A percentile compares a stretch with the other conserved stretches of the same genome.
Conservation (phyloP, 2,797 vertebrate species). For the Darevskia nairensis region DNA sequence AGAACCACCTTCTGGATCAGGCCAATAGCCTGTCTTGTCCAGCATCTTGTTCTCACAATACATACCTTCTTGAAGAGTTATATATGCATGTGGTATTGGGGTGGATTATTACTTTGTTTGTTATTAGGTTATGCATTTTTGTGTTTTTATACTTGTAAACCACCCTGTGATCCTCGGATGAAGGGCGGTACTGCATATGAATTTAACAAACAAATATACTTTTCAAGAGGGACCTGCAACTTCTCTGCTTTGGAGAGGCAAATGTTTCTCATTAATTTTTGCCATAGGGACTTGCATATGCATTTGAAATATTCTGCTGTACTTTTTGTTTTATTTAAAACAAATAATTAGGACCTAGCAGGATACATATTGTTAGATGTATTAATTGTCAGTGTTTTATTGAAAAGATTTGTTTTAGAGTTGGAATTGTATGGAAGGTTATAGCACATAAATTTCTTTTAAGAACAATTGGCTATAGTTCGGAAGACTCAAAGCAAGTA, state of each 20-base stretch:
- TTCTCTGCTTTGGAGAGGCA: neutral
- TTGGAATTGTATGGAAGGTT: conserved; percentile 22
- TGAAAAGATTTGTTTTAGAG: conserved; percentile 23
- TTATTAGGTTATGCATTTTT: too few relatives aligned
- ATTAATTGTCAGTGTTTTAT: conserved; percentile 21
- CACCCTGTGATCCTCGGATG: too few relatives aligned
- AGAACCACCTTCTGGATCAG: too few relatives aligned
- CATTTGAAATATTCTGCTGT: conserved; percentile 8
- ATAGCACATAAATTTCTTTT: neutral
- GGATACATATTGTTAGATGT: neutral
- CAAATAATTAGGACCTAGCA: conserved; percentile 25
- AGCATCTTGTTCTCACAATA: neutral
- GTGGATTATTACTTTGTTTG: too few relatives aligned
- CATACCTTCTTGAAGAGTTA: neutral
- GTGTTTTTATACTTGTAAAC: too few relatives aligned
- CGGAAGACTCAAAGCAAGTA: conserved; percentile 22
- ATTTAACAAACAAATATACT: neutral
- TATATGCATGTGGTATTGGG: too few relatives aligned
- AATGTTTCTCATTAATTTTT: neutral
- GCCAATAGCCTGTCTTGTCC: too few relatives aligned
- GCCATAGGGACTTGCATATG: neutral
- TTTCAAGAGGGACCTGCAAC: neutral
- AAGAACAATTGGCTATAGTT: neutral
- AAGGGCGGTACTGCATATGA: too few relatives aligned
- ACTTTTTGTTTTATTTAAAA: conserved; percentile 47